Evolutionary conservation across 2,888 invertebrate genomes (phyloP).

Genomic region (Eupsilia transversa): DNA sequence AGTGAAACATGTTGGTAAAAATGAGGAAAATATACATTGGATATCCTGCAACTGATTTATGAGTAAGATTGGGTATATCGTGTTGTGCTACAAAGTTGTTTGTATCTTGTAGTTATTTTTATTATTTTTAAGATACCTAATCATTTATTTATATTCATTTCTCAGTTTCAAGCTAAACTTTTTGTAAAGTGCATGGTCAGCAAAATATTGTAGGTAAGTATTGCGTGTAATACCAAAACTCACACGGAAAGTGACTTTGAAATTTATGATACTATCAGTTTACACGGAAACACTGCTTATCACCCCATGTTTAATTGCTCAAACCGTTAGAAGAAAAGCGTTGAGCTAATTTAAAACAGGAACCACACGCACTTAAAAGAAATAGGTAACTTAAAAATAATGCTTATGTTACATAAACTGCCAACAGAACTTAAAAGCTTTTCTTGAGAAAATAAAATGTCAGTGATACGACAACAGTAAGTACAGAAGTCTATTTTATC

Average conservation of each 20-base stretch:
- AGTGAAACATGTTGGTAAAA: constrained; percentile 33
- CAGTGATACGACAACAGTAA: constrained; percentile 24
- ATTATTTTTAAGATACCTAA: background rate
- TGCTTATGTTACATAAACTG: constrained; percentile 10
- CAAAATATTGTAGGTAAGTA: background rate
- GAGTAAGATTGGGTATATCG: constrained; percentile 32
- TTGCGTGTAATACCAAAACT: constrained; percentile 10
- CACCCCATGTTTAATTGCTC: constrained; percentile 17
- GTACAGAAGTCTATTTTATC: constrained; percentile 62
- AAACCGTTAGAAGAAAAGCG: constrained; percentile 25
- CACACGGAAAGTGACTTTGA: background rate
- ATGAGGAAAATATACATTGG: constrained; percentile 30
- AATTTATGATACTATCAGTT: constrained; percentile 27
- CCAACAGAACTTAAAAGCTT: constrained; percentile 18
- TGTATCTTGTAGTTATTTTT: constrained; percentile 17
- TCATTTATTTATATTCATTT: constrained; percentile 8
- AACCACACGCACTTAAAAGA: constrained; percentile 15
- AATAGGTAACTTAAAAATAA: constrained; percentile 17
- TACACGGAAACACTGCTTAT: constrained; percentile 21
- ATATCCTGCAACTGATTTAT: constrained; percentile 38
- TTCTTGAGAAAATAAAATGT: constrained; percentile 28
- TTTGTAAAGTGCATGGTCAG: background rate
- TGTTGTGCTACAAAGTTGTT: constrained; percentile 10
- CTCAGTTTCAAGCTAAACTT: background rate
- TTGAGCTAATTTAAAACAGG: constrained; percentile 21